Evolutionary conservation across 2,797 vertebrate species (phyloP).

Genomic region (Phataginus tetradactyla): DNA sequence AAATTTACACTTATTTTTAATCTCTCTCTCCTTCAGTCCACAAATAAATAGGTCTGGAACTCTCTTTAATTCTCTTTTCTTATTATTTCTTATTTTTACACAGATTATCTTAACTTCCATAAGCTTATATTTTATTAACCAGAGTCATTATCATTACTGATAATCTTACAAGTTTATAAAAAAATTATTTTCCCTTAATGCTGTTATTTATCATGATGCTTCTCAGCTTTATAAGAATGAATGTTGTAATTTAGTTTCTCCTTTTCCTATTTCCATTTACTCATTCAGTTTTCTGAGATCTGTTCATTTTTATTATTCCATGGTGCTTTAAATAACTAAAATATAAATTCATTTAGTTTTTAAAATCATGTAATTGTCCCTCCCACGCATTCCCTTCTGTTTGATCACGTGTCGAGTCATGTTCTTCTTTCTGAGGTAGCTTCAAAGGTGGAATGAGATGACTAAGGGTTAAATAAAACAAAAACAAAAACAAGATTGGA

Average conservation of each 20-base stretch:
- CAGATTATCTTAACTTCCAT: not conserved
- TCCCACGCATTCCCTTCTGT: constrained; percentile 5
- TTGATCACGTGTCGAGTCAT: not conserved
- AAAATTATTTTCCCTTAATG: not conserved
- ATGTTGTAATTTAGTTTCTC: not conserved
- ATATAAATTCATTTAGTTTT: constrained; percentile 37
- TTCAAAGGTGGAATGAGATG: not conserved
- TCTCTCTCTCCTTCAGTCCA: not conserved
- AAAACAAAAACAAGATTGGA: not conserved
- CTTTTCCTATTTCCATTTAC: constrained; percentile 27
- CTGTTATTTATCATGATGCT: constrained; percentile 1
- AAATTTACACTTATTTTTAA: constrained; percentile 19
- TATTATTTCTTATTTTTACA: not conserved
- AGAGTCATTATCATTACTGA: constrained; percentile 26
- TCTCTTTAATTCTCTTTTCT: constrained; percentile 33
- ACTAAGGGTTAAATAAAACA: not conserved
- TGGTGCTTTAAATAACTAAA: constrained; percentile 43
- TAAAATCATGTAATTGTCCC: not conserved
- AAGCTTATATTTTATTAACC: not conserved
- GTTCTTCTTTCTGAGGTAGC: constrained; percentile 33
- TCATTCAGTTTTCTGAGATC: constrained; percentile 40
- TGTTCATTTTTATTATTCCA: constrained; percentile 43
- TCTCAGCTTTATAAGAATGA: constrained; percentile 38
- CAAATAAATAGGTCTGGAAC: constrained; percentile 25
- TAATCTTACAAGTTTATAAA: constrained; percentile 34